These are phyloP conservation scores for Elysia crispata DNA, from an alignment of 2,888 invertebrate species.

Conservation along the genomic window DNA sequence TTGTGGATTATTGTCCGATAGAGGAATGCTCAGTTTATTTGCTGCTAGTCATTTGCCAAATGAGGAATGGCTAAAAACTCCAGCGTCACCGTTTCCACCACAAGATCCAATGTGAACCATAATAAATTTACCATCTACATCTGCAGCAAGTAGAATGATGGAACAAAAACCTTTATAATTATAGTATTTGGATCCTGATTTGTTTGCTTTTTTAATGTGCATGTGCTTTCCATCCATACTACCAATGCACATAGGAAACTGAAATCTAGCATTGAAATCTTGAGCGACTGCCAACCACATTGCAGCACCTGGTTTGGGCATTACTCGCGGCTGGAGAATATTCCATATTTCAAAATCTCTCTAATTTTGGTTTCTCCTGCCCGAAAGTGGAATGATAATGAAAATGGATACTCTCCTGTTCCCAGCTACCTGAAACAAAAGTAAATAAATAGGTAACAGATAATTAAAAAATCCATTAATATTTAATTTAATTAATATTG, in stretches of 20 bases:
- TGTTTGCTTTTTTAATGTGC: conserved; percentile 4
- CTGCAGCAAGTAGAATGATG: conserved; percentile 18
- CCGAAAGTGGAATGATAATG: conserved; percentile 35
- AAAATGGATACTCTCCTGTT: conserved; percentile 15
- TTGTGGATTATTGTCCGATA: conserved; percentile 2
- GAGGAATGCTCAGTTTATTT: conserved; percentile 17
- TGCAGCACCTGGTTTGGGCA: conserved; percentile 23
- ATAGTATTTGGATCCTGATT: conserved; percentile 30
- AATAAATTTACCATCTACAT: conserved; percentile 32
- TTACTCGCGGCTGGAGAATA: conserved; percentile 31
- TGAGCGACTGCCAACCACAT: conserved; percentile 3
- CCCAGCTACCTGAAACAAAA: conserved; percentile 28
- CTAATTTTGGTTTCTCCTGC: conserved; percentile 24
- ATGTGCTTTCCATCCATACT: conserved; percentile 25
- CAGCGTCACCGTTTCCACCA: conserved; percentile 35
- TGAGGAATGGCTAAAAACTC: conserved; percentile 14
- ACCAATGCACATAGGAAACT: conserved; percentile 20
- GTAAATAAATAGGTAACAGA: not conserved
- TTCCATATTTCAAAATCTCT: conserved; percentile 30
- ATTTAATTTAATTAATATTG: too few species aligned
- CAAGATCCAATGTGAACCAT: conserved; percentile 25
- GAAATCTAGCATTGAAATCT: conserved; percentile 20
- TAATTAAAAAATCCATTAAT: too few species aligned
- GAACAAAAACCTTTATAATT: conserved; percentile 32
- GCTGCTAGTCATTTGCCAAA: conserved; percentile 15